A percentile compares a stretch with the other conserved stretches of the same genome.
These are phyloP conservation scores for Cebus imitator DNA, from an alignment of 2,113 vertebrate species.

Conservation along the genomic window DNA sequence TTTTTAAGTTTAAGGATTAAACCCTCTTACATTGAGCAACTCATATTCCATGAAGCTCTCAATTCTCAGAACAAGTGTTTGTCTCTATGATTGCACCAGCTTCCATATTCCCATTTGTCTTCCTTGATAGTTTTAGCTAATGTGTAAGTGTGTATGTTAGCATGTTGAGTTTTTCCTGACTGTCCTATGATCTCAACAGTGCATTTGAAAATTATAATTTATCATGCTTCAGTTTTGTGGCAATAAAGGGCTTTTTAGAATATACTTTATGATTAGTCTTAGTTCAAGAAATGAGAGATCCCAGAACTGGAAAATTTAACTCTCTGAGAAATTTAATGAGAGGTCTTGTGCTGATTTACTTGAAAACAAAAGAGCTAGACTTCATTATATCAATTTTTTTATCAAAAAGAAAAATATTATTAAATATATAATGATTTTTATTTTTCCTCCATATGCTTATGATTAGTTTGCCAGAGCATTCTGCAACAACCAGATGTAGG, in stretches of 20 bases:
- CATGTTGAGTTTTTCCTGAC: background rate
- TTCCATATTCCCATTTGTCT: background rate
- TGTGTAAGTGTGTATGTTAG: background rate
- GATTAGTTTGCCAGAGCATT: background rate
- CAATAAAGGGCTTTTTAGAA: background rate
- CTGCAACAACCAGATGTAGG: background rate
- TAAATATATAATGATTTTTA: background rate
- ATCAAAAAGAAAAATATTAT: background rate
- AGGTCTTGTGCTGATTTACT: background rate
- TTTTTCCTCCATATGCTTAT: background rate
- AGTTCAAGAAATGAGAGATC: background rate
- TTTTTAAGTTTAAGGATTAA: background rate
- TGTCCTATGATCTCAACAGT: background rate
- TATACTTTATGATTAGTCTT: background rate
- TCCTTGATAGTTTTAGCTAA: background rate
- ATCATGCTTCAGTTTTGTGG: background rate
- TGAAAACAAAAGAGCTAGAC: background rate
- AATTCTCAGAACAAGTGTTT: background rate
- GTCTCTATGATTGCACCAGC: background rate
- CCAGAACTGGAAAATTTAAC: background rate
- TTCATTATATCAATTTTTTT: background rate
- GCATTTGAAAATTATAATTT: background rate
- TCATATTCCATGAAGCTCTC: background rate
- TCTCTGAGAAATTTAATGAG: background rate
- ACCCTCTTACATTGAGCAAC: background rate